phyloP scores from a whole-genome alignment of 2,113 vertebrate species.

The Pelobates fuscus region DNA sequence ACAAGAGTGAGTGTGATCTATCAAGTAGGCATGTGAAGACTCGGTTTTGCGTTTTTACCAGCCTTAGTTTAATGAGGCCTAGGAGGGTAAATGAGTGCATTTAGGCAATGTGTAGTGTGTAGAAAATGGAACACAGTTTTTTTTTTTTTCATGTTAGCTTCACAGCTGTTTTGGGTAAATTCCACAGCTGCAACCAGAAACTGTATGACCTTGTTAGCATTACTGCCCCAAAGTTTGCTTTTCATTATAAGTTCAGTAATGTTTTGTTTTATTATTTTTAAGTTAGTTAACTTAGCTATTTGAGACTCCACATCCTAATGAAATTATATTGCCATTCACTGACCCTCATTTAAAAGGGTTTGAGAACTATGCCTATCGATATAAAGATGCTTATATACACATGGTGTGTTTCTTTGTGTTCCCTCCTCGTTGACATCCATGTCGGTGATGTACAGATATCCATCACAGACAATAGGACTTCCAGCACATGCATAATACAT shows the following conservation, averaged over 20 bases:
- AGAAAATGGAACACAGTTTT: too few relatives aligned
- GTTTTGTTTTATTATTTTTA: conserved; percentile 56
- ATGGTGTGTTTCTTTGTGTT: conserved; percentile 5
- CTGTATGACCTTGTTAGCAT: conserved; percentile 53
- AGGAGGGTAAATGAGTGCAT: too few relatives aligned
- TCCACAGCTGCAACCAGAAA: conserved; percentile 54
- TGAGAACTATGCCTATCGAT: not conserved
- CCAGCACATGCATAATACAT: not conserved
- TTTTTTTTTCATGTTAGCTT: conserved; percentile 1
- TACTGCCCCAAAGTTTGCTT: conserved; percentile 60
- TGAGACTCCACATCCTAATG: conserved; percentile 54
- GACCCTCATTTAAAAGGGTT: conserved; percentile 34
- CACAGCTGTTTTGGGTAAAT: conserved; percentile 55
- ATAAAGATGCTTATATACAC: not conserved
- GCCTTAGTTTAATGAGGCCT: too few relatives aligned
- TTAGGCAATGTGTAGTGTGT: not conserved
- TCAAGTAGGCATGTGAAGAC: too few relatives aligned
- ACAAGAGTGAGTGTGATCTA: too few relatives aligned
- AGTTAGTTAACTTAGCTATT: conserved; percentile 47
- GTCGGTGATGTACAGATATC: conserved; percentile 12
- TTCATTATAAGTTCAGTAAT: conserved; percentile 58
- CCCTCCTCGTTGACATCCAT: conserved; percentile 2
- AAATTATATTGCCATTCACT: conserved; percentile 55
- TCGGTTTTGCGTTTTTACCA: not conserved
- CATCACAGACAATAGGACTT: not conserved